Conservation (phyloP, 35 echinoderm and acorn worm species). For the Chiridota heheva region DNA sequence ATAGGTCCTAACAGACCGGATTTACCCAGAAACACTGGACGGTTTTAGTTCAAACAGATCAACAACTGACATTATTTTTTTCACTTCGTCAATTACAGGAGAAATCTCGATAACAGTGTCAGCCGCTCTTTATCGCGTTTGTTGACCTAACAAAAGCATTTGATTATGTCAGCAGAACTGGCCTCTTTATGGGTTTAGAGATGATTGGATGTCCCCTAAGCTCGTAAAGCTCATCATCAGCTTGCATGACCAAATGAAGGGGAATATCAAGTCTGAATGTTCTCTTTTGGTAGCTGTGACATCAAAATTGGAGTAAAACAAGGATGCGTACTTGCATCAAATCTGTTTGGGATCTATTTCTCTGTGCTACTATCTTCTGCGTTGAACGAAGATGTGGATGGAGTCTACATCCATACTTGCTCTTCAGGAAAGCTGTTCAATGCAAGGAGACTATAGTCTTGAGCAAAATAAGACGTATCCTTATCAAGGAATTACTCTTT, state of each 20-base stretch:
- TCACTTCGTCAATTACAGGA: constrained; percentile 42
- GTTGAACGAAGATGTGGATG: no score
- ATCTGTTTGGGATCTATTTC: no score
- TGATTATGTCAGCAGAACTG: constrained; percentile 42
- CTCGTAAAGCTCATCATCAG: constrained; percentile 4
- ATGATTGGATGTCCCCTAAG: constrained; percentile 23
- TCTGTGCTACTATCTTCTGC: no score
- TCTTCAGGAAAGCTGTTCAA: no score
- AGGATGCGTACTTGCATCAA: no score
- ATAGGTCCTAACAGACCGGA: not conserved
- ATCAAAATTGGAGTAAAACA: no score
- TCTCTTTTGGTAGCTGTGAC: not conserved
- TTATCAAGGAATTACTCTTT: no score
- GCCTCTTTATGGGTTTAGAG: constrained; percentile 9
- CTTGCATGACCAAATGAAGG: constrained; percentile 5
- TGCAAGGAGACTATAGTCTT: no score
- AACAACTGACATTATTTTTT: constrained; percentile 65
- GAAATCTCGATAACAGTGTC: constrained; percentile 39
- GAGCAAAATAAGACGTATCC: no score
- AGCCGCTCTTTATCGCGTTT: constrained; percentile 37
- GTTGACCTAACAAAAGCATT: constrained; percentile 68
- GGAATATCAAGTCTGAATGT: not conserved
- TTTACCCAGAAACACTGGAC: constrained; percentile 39
- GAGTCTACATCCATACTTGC: no score
- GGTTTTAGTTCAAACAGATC: constrained; percentile 38